Conservation (phyloP, 1,140 invertebrate species). For the Musca vetustissima region DNA sequence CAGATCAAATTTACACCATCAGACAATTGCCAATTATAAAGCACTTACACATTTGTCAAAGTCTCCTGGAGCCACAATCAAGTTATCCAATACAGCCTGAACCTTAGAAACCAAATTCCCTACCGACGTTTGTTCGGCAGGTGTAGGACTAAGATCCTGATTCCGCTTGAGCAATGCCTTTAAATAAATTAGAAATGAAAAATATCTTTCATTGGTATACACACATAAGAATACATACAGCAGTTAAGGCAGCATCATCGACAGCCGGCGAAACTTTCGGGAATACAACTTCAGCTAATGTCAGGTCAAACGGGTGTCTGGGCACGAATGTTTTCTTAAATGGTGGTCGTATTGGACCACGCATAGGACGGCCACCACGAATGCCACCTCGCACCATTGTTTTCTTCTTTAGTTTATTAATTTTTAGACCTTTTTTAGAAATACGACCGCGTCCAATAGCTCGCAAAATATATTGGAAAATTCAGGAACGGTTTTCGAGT, state of each 20-base stretch:
- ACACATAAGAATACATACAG: conserved; percentile 59
- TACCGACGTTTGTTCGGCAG: conserved; percentile 86
- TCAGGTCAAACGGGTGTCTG: conserved; percentile 87
- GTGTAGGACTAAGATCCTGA: conserved; percentile 83
- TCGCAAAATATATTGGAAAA: too few relatives aligned
- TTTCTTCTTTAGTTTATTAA: conserved; percentile 33
- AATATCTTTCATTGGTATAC: conserved; percentile 19
- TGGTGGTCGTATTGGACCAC: conserved; percentile 68
- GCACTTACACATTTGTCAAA: conserved; percentile 97
- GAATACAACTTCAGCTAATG: conserved; percentile 81
- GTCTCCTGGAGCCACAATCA: conserved; percentile 88
- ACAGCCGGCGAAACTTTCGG: conserved; percentile 79
- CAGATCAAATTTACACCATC: too few relatives aligned
- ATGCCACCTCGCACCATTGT: conserved; percentile 51
- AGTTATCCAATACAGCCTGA: conserved; percentile 87
- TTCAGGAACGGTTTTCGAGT: too few relatives aligned
- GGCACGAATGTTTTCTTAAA: conserved; percentile 75
- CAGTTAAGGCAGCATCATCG: conserved; percentile 82
- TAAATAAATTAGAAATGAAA: conserved; percentile 18
- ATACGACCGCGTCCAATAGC: too few relatives aligned
- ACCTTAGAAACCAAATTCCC: conserved; percentile 92
- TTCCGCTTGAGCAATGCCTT: conserved; percentile 89
- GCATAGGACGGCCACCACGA: conserved; percentile 66
- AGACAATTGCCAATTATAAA: too few relatives aligned
- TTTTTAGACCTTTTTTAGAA: neutral